Conservation (phyloP, 2,888 invertebrate species). For the Trypoxylon attenuatum region DNA sequence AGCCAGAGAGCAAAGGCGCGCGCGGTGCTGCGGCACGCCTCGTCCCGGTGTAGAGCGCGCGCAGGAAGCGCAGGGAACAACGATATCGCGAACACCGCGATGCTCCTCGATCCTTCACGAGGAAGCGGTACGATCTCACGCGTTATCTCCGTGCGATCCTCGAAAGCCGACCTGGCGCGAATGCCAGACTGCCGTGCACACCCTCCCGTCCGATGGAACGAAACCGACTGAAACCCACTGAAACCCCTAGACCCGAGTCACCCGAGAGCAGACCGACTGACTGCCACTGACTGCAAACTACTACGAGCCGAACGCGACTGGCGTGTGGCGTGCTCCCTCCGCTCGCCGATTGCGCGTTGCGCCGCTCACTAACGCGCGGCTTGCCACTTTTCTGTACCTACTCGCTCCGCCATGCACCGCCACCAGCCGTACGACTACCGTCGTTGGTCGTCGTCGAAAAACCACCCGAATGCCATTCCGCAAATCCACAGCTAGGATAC, state of each 20-base stretch:
- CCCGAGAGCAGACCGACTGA: too few relatives aligned
- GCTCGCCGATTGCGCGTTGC: slow-evolving; percentile 1
- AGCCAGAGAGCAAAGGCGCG: background rate
- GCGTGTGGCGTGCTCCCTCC: slow-evolving; percentile 2
- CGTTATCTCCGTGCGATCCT: slow-evolving; percentile 44
- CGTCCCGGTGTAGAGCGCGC: background rate
- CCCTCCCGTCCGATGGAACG: slow-evolving; percentile 48
- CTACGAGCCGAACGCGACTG: too few relatives aligned
- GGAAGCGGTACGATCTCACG: too few relatives aligned
- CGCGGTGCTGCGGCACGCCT: slow-evolving; percentile 1
- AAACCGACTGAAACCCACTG: slow-evolving; percentile 61
- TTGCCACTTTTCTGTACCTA: background rate
- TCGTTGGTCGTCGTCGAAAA: too few relatives aligned
- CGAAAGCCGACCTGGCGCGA: slow-evolving; percentile 39
- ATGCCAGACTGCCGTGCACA: slow-evolving; percentile 26
- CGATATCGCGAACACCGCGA: background rate
- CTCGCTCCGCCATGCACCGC: slow-evolving; percentile 29
- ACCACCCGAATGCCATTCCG: too few relatives aligned
- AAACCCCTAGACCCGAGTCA: too few relatives aligned
- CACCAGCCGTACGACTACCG: background rate
- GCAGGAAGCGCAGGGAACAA: background rate
- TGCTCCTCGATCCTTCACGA: background rate
- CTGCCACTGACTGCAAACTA: too few relatives aligned
- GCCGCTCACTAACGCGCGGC: background rate
- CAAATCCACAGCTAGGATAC: too few relatives aligned